Evolutionary conservation across 64 coral and sea anemone genomes (phyloP).

Genomic region (Montipora sp.): DNA sequence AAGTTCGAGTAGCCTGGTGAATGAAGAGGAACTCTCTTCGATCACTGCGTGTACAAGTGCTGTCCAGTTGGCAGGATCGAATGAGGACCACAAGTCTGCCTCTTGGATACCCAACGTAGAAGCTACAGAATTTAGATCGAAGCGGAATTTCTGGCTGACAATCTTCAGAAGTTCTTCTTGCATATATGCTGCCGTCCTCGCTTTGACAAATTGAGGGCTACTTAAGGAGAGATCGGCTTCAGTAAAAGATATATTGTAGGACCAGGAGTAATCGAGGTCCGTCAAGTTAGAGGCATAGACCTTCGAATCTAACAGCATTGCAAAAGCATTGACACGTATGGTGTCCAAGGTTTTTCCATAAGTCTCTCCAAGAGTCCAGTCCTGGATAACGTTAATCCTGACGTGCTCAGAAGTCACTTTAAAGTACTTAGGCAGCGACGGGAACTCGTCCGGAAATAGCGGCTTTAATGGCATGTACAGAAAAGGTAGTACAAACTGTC

Average conservation of each 20-base stretch:
- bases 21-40: background rate
- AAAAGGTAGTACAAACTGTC: conserved; percentile 10
- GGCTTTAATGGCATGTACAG: conserved; percentile 1
- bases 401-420: background rate
- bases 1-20: background rate
- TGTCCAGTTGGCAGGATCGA: conserved; percentile 72
- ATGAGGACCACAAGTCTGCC: conserved; percentile 40
- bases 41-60: background rate
- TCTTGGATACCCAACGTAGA: conserved; percentile 9
- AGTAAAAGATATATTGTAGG: background rate
- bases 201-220: background rate
- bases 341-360: background rate
- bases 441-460: rapidly evolving
- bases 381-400: background rate
- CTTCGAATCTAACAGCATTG: no score
- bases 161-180: conserved; percentile 35
- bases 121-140: no score
- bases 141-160: conserved; percentile 30
- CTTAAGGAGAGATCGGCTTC: background rate
- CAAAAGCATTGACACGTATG: no score
- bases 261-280: background rate
- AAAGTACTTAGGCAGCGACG: no score
- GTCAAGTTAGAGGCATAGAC: background rate
- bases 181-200: background rate
- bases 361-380: background rate